Conservation (phyloP, 1,140 invertebrate genomes). For the Lepidurus couesii region DNA sequence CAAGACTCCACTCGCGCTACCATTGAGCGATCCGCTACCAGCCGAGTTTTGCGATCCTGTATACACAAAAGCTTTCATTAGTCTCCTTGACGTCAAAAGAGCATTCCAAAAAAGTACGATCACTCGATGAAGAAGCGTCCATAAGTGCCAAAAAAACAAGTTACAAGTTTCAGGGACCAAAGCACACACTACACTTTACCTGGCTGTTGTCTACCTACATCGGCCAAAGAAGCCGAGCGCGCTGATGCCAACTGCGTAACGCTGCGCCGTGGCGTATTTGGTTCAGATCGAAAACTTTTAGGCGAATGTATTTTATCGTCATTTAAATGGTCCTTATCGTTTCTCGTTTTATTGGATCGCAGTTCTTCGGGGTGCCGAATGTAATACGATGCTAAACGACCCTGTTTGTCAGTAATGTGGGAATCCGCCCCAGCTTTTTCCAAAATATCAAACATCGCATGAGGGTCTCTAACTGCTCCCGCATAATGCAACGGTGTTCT, state of each 20-base stretch:
- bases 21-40: neutral
- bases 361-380: neutral
- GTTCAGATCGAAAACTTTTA: neutral
- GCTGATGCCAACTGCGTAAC: conserved; percentile 11
- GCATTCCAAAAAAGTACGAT: neutral
- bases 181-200: neutral
- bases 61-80: neutral
- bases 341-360: neutral
- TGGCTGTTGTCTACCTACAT: neutral
- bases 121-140: neutral
- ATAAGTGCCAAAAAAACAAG: neutral
- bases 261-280: neutral
- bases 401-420: neutral
- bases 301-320: neutral
- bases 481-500: neutral
- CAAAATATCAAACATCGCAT: neutral
- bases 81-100: neutral
- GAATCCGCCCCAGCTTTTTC: conserved; percentile 8
- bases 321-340: neutral
- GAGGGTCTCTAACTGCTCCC: neutral
- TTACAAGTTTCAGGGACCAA: neutral
- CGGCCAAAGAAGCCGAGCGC: neutral
- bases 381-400: neutral
- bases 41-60: neutral
- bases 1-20: conserved; percentile 1